Percentiles rank a stretch among this genome's conserved stretches.
Evolutionary conservation across 2,113 vertebrate species (phyloP).

Genomic region (Galemys pyrenaicus): DNA sequence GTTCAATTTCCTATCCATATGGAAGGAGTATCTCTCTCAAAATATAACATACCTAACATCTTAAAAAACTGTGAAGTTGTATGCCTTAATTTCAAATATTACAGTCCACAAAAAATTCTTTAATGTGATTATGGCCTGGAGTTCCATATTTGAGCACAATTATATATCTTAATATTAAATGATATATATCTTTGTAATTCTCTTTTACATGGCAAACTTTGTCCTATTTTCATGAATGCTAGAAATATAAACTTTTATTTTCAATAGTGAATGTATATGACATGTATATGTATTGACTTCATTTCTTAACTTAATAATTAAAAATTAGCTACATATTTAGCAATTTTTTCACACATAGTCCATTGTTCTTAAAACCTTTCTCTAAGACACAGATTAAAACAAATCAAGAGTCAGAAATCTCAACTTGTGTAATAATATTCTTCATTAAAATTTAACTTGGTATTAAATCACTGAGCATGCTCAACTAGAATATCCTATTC

Average conservation of each 20-base stretch:
- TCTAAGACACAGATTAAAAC: not conserved
- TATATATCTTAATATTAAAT: too few relatives aligned
- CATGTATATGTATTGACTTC: not conserved
- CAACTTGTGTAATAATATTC: not conserved
- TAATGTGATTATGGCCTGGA: not conserved
- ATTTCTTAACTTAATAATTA: not conserved
- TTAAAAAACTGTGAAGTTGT: not conserved
- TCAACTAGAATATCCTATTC: not conserved
- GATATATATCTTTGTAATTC: too few relatives aligned
- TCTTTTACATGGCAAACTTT: not conserved
- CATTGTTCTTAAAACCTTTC: not conserved
- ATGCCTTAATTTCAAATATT: conserved; percentile 9
- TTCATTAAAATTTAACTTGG: not conserved
- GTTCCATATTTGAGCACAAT: not conserved
- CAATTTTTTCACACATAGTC: not conserved
- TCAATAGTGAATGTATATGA: not conserved
- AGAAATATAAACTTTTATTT: not conserved
- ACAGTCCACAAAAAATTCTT: not conserved
- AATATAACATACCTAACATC: not conserved
- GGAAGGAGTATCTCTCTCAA: not conserved
- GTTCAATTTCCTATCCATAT: not conserved
- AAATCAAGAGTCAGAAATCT: not conserved
- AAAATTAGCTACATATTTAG: not conserved
- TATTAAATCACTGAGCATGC: not conserved
- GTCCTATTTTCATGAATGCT: not conserved